A percentile compares a stretch with the other conserved stretches of the same genome.
Conservation (phyloP, 2,797 vertebrate genomes). For the Melanotaenia pygmaea region DNA sequence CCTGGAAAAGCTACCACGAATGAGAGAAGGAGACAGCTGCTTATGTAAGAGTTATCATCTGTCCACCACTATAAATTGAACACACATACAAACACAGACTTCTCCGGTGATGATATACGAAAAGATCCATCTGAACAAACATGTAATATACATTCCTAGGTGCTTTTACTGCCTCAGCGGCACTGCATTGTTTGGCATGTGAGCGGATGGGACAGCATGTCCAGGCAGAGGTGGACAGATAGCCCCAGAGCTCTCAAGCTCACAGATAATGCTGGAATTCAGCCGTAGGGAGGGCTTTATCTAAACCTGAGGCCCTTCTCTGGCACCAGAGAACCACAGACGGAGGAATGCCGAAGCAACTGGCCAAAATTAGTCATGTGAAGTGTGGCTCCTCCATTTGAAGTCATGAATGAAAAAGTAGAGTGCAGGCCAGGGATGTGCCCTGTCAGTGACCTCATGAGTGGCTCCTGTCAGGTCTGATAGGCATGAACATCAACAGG, state of each 20-base stretch:
- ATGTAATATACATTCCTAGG: slow-evolving; percentile 62
- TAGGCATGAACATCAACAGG: slow-evolving; percentile 64
- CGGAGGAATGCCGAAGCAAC: slow-evolving; percentile 64
- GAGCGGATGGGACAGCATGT: slow-evolving; percentile 46
- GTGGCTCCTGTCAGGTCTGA: slow-evolving; percentile 71
- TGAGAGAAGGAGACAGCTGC: slow-evolving; percentile 83
- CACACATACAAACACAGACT: slow-evolving; percentile 45
- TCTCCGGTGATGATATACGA: slow-evolving; percentile 57
- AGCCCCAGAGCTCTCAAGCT: slow-evolving; percentile 52
- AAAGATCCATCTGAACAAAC: slow-evolving; percentile 54
- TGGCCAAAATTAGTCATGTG: slow-evolving; percentile 82
- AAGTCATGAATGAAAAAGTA: slow-evolving; percentile 70
- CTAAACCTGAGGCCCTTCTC: slow-evolving; percentile 77
- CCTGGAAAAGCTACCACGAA: slow-evolving; percentile 79
- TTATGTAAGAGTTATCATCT: slow-evolving; percentile 79
- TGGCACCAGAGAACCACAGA: slow-evolving; percentile 71
- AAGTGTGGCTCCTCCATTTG: slow-evolving; percentile 74
- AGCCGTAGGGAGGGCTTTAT: slow-evolving; percentile 64
- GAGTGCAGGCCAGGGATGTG: slow-evolving; percentile 23
- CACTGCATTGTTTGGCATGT: slow-evolving; percentile 30
- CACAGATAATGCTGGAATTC: slow-evolving; percentile 81
- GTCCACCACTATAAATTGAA: slow-evolving; percentile 70
- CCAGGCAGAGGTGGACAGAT: slow-evolving; percentile 48
- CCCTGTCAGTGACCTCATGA: slow-evolving; percentile 65
- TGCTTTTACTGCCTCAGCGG: slow-evolving; percentile 51